Conservation (phyloP, 92 coral and sea anemone genomes). For the Scolanthus callimorphus region DNA sequence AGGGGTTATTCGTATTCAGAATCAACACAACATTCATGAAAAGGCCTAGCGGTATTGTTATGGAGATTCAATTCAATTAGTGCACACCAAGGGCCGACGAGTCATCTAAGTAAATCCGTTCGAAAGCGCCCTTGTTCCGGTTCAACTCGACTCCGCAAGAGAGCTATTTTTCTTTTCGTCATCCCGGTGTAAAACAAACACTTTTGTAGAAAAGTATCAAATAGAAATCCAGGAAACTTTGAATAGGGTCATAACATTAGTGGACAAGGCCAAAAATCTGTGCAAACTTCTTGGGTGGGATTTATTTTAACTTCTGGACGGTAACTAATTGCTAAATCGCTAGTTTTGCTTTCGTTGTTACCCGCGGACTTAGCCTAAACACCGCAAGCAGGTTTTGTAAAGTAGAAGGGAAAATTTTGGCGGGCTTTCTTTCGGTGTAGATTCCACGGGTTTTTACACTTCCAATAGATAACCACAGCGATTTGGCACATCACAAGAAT, state of each 20-base stretch:
- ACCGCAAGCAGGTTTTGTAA: too few relatives aligned
- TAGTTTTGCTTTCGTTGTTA: neutral
- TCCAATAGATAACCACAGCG: too few relatives aligned
- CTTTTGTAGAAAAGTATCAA: neutral
- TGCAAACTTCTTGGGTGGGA: too few relatives aligned
- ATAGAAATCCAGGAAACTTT: too few relatives aligned
- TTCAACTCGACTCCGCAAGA: neutral
- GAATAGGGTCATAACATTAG: too few relatives aligned
- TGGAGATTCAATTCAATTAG: conserved; percentile 55
- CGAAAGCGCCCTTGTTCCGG: neutral
- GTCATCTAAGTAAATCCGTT: conserved; percentile 5
- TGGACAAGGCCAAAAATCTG: too few relatives aligned
- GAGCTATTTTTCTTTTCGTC: neutral
- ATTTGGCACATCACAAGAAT: conserved; percentile 64
- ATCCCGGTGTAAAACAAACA: conserved; percentile 1
- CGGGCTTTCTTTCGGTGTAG: too few relatives aligned
- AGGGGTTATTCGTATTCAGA: conserved; percentile 59
- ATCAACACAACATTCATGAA: conserved; percentile 56
- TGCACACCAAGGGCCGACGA: conserved; percentile 31
- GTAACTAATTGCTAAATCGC: too few relatives aligned
- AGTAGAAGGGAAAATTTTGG: too few relatives aligned
- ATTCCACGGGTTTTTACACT: too few relatives aligned
- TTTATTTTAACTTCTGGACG: too few relatives aligned
- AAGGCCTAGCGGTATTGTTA: conserved; percentile 48
- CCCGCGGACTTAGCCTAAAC: conserved; percentile 1